Evolutionary conservation across 1,140 invertebrate genomes (phyloP).

Genomic region (Oppia nitens): DNA sequence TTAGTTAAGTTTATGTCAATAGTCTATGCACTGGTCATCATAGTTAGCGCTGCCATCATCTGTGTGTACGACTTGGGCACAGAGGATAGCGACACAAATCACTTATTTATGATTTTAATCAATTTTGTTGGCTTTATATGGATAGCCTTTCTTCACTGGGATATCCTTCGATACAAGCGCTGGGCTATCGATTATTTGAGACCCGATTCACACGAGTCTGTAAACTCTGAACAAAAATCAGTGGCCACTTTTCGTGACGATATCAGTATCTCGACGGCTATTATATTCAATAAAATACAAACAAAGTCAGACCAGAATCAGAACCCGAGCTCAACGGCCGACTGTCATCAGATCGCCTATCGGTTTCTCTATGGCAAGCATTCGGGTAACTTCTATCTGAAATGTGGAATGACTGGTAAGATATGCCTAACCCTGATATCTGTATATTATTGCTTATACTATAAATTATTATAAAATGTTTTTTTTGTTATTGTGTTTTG

Average conservation of each 20-base stretch:
- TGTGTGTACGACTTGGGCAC: conserved; percentile 40
- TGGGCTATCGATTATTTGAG: conserved; percentile 14
- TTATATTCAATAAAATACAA: conserved; percentile 6
- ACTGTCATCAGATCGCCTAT: conserved; percentile 20
- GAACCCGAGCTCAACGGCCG: conserved; percentile 8
- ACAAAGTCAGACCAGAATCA: neutral
- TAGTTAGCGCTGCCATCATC: conserved; percentile 44
- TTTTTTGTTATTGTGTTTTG: conserved; percentile 10
- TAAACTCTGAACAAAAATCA: neutral
- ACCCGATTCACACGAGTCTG: conserved; percentile 23
- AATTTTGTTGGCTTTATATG: conserved; percentile 18
- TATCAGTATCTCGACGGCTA: conserved; percentile 6
- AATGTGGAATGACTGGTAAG: conserved; percentile 50
- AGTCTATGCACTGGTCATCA: conserved; percentile 45
- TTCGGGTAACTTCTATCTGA: conserved; percentile 51
- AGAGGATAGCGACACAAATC: conserved; percentile 14
- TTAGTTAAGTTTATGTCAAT: conserved; percentile 5
- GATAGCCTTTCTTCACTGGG: conserved; percentile 21
- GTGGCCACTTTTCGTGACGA: neutral
- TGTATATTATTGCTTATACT: conserved; percentile 9
- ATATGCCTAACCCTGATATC: neutral
- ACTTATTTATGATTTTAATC: conserved; percentile 16
- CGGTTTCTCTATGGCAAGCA: conserved; percentile 34
- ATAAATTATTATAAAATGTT: neutral
- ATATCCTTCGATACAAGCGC: conserved; percentile 20